Evolutionary conservation across 2,113 vertebrate species (phyloP).

Genomic region (Megaceryle torquata): DNA sequence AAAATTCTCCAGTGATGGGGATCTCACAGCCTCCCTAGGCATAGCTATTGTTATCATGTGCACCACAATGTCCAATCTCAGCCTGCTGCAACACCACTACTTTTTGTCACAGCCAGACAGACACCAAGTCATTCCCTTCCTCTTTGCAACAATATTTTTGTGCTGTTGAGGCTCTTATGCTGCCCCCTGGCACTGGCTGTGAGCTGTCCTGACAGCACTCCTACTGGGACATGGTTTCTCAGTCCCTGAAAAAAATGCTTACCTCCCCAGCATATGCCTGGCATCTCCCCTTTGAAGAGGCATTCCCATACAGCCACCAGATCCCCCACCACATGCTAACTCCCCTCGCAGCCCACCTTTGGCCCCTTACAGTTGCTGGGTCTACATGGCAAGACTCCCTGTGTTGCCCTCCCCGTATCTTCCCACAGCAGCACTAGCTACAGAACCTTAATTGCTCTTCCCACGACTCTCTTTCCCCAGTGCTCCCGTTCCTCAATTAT

Average conservation of each 20-base stretch:
- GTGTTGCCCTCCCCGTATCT: fast-evolving
- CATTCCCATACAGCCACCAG: background rate
- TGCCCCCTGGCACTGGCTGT: fast-evolving
- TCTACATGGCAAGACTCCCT: background rate
- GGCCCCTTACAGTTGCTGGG: background rate
- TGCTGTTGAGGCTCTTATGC: background rate
- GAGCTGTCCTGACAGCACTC: background rate
- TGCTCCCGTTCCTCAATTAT: fast-evolving
- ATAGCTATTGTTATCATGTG: background rate
- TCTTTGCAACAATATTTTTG: background rate
- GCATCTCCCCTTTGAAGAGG: background rate
- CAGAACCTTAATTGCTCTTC: background rate
- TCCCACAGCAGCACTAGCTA: background rate
- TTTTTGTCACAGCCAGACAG: background rate
- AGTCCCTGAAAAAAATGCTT: background rate
- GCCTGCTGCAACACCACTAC: background rate
- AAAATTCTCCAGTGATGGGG: background rate
- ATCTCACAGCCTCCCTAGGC: background rate
- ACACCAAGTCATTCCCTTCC: background rate
- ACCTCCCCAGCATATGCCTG: fast-evolving
- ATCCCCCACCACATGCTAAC: background rate
- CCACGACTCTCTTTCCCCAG: background rate
- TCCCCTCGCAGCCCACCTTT: background rate
- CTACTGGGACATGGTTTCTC: background rate
- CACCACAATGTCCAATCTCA: background rate